A percentile compares a stretch with the other conserved stretches of the same genome.
These are phyloP conservation scores for Epinephelus fuscoguttatus DNA, from an alignment of 2,113 vertebrate species.

Conservation along the genomic window DNA sequence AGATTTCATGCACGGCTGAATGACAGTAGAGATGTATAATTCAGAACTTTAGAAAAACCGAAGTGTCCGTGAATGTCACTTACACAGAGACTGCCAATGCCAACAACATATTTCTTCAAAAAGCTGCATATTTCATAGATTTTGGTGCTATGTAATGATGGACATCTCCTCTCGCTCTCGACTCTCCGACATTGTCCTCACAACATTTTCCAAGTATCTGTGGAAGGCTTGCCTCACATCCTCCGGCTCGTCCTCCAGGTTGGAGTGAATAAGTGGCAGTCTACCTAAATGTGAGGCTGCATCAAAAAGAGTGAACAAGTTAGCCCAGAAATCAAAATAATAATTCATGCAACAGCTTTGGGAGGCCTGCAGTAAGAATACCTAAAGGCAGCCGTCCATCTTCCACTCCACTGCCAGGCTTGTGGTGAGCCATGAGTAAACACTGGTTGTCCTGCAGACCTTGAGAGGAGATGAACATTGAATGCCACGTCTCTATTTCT, in stretches of 20 bases:
- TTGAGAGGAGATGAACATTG: slow-evolving; percentile 91
- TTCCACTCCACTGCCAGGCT: slow-evolving; percentile 87
- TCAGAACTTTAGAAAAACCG: too few relatives aligned
- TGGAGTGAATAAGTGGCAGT: slow-evolving; percentile 90
- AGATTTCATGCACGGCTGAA: not conserved
- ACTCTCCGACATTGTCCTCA: slow-evolving; percentile 90
- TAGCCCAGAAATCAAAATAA: not conserved
- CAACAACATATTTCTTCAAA: not conserved
- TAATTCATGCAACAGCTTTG: slow-evolving; percentile 2
- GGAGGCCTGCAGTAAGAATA: slow-evolving; percentile 71
- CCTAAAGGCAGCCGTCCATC: slow-evolving; percentile 84
- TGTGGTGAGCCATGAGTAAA: slow-evolving; percentile 95
- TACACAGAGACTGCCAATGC: not conserved
- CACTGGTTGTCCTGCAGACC: slow-evolving; percentile 90
- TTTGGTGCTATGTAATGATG: slow-evolving; percentile 87
- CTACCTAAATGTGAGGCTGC: slow-evolving; percentile 89
- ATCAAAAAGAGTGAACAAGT: slow-evolving; percentile 44
- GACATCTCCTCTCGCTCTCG: slow-evolving; percentile 95
- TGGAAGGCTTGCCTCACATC: slow-evolving; percentile 89
- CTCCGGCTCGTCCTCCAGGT: slow-evolving; percentile 95
- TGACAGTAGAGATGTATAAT: not conserved
- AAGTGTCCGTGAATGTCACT: not conserved
- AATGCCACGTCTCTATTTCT: slow-evolving; percentile 93
- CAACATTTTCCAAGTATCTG: slow-evolving; percentile 89
- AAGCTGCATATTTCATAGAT: slow-evolving; percentile 9